These are phyloP conservation scores for Crotalus viridis DNA, from an alignment of 2,113 vertebrate species.

Conservation along the genomic window DNA sequence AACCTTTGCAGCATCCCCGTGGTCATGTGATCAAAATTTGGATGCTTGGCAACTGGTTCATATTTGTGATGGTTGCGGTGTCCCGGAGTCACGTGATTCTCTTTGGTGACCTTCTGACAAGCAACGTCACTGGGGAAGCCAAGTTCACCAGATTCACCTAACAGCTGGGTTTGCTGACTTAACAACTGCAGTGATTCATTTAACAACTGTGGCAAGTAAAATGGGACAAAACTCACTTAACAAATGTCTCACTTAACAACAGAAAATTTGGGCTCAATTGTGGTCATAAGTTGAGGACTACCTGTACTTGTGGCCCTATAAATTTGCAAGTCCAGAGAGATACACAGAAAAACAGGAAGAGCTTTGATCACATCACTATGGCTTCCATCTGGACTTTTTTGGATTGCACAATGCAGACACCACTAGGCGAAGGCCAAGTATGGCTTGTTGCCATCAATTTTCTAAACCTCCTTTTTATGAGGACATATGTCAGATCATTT, in stretches of 20 bases:
- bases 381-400: background rate
- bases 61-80: background rate
- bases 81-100: background rate
- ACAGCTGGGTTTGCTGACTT: too few species aligned
- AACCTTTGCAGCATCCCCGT: background rate
- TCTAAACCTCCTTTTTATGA: conserved; percentile 25
- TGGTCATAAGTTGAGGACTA: background rate
- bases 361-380: background rate
- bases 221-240: background rate
- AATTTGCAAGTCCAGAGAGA: background rate
- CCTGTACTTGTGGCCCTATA: background rate
- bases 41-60: background rate
- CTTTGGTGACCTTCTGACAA: background rate
- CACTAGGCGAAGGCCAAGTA: background rate
- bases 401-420: background rate
- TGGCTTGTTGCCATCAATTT: background rate
- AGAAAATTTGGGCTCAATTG: background rate
- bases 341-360: background rate
- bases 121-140: background rate
- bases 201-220: background rate
- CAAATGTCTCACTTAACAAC: background rate
- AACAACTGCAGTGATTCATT: background rate
- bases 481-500: conserved; percentile 31
- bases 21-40: background rate
- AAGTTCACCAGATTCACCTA: background rate